Evolutionary conservation across 1,140 invertebrate species (phyloP), one percentile per base, ranked within the genome.

Genomic region (Dendrolimus kikuchii): DNA sequence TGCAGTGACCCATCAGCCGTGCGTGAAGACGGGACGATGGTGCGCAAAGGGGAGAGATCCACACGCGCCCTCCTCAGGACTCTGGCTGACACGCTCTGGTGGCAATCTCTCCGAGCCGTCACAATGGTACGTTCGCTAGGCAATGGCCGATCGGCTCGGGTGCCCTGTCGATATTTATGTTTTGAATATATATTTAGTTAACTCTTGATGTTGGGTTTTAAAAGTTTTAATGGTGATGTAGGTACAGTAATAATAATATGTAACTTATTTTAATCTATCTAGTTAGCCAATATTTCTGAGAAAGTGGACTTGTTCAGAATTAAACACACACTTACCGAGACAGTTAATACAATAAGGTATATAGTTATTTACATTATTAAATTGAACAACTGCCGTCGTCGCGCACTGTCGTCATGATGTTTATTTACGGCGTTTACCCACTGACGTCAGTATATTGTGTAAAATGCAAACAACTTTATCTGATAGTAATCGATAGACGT

Each of bases 1-100:
- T 80, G 75, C 78, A 84, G 66, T 80, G 79, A 81, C 77, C 81
- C 74, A 75, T 41, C 75, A 72, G 68, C 73, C 66, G 72, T 72
- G 78, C 77, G 78, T 81, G 76, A 79, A 77, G 77, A 60, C 68
- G 74, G 71, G 67, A 67, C 66, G 61, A 84, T 85, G 81, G 77
- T 82, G 61, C 77, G 73, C 67, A 74, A 81, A 66, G 76, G 79
- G 77, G 81, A 85, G 63, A 70, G 66, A 62, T 72, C 79, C 66
- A 69, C 68, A 49, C 64, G 68, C 62, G 71, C 77, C 71, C 73
- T 81, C 55, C 65, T 85, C 60, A 74, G 76, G 70, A 75, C 74
- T 68, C 66, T 85, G 62, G 71, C 70, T 65, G 77, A 77, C 51
- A 63, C 79, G 79, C 77, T 85, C 54, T 74, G 79, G 43, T 80